Base-by-base conservation (phyloP, 2,888 invertebrate genomes). In the Mylabris sibirica region DNA sequence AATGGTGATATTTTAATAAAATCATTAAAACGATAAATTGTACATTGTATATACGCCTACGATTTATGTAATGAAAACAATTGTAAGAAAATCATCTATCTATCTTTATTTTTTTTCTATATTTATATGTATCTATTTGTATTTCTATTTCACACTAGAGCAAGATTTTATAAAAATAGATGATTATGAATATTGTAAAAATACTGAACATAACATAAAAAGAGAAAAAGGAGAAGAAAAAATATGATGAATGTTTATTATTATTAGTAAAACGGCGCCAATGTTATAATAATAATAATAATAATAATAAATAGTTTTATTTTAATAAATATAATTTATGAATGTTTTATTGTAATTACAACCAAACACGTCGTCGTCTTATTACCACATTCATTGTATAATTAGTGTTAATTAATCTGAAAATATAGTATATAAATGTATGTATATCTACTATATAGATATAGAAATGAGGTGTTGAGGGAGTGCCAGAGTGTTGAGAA, bases 191-290 rank as follows among this genome's bases (percentile, higher is more conserved):
- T 44, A 44, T 44, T 17, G n/a, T 6, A 44, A 41, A n/a, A 44
- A 44, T 44, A 44, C 44, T n/a, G n/a, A n/a, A 44, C 44, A n/a
- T 12, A 17, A 17, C 44, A 44, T 44, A 44, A 44, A 44, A 44
- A 44, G 44, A 44, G n/a, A 17, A 44, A 44, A 44, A 44, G n/a
- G n/a, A 44, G n/a, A n/a, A 44, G n/a, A 17, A 44, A 44, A 44
- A 44, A 44, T n/a, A 41, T 41, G 44, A 44, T 44, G 44, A 44
- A 44, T 44, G 44, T 44, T 44, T 44, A 44, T 44, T 44, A 44
- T 44, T 44, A 44, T 30, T 44, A 44, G 44, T n/a, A 44, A 44
- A 44, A 44, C 70, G 76, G 74, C 76, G 76, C 76, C 76, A 69
- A 72, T 71, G 69, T 71, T 6, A 30, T 30, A 30, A 30, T 30